These are phyloP conservation scores for Pedetes capensis DNA, from an alignment of 2,113 vertebrate species.

Conservation along the genomic window DNA sequence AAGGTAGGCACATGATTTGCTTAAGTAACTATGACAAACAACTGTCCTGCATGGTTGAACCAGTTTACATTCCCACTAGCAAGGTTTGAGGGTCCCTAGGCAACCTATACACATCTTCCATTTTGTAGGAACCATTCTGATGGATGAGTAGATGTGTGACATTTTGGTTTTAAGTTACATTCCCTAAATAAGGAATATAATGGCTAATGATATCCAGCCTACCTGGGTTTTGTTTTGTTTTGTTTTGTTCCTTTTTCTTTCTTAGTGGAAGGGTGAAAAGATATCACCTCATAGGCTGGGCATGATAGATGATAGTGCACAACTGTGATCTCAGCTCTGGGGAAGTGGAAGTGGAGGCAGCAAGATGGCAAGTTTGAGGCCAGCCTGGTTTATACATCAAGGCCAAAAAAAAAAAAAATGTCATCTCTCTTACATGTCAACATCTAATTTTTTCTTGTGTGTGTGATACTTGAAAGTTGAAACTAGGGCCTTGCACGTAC, in stretches of 20 bases:
- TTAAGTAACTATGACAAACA: background rate
- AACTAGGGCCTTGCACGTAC: too few relatives aligned
- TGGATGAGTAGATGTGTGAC: background rate
- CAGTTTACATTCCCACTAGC: background rate
- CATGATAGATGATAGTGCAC: too few relatives aligned
- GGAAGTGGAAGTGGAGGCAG: too few relatives aligned
- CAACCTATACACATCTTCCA: background rate
- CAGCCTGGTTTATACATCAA: too few relatives aligned
- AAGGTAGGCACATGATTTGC: background rate
- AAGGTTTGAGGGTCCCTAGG: background rate
- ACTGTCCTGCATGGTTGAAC: background rate
- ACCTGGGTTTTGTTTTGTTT: too few relatives aligned
- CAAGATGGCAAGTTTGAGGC: too few relatives aligned
- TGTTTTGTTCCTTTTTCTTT: background rate
- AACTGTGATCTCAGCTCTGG: too few relatives aligned
- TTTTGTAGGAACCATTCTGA: background rate
- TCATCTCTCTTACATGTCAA: too few relatives aligned
- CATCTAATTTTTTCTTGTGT: too few relatives aligned
- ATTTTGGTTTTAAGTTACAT: background rate
- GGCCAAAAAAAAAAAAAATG: too few relatives aligned
- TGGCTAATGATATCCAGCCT: background rate
- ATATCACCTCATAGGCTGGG: background rate
- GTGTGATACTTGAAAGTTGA: too few relatives aligned
- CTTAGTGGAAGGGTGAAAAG: background rate
- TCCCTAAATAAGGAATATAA: too few relatives aligned